Evolutionary conservation across 2,888 invertebrate species (phyloP), one percentile per base, ranked within the genome.

Genomic region (Calameuta pallipes): DNA sequence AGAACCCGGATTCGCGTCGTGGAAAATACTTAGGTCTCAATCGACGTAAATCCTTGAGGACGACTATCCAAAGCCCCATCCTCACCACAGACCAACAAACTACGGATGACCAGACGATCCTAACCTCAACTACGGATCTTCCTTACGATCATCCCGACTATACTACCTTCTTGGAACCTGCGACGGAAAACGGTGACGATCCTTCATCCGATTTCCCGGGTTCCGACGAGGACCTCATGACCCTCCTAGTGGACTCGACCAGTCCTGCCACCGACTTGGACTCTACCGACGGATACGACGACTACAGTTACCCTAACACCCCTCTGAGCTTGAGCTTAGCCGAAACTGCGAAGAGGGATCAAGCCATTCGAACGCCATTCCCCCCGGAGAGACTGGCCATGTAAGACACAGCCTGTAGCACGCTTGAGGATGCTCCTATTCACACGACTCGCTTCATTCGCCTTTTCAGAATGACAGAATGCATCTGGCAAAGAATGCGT

Each of bases 261-360:
- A 83, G 30, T 35, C 30, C 74, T 13, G 23, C 33, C n/a, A 6
- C 13, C 13, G 36, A 74, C 37, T n/a, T 31, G 23, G 74, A 75
- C 68, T 15, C 68, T 1, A 34, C 41, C 70, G 69, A 69, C 69
- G 30, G 33, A 35, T 35, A 68, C 73, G 69, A 41, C 34, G 76
- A 78, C 33, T 41, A 74, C 70, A 15, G 36, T 34, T 33, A 33
- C 37, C 15, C 71, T 70, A n/a, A 71, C 78, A 70, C 68, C 70
- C 36, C 13, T 41, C 92, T 91, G 82, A 93, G 93, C 93, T 93
- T 93, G 92, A 93, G 93, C 92, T 92, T 93, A 88, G 92, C 92
- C 92, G 92, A 92, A 92, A 93, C 92, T 92, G 93, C 92, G 92
- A 93, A 93, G 92, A 92, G 92, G 92, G 92, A 91, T 92, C 92